Evolutionary conservation across 2,888 invertebrate species (phyloP).

Genomic region (Pterobdella sp.): DNA sequence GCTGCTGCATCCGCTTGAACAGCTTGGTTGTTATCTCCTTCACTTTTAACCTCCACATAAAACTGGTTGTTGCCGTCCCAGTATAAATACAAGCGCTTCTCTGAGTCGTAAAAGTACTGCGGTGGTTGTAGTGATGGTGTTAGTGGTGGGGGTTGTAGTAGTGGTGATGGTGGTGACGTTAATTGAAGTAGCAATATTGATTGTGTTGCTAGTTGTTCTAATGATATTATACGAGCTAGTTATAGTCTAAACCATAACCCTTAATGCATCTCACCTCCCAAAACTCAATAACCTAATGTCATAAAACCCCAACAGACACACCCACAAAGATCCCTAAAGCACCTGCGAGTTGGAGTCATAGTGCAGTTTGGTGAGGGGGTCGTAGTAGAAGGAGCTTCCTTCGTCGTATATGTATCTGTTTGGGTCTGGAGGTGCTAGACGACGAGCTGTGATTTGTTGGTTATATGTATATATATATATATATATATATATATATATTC

Average conservation of each 20-base stretch:
- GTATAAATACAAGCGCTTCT: slow-evolving; percentile 23
- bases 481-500: too few relatives aligned
- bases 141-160: not conserved
- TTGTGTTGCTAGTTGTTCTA: too few relatives aligned
- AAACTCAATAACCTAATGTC: not conserved
- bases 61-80: slow-evolving; percentile 13
- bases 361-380: slow-evolving; percentile 69
- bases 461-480: too few relatives aligned
- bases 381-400: slow-evolving; percentile 37
- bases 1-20: not conserved
- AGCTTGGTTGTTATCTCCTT: too few relatives aligned
- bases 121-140: not conserved
- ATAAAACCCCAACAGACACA: not conserved
- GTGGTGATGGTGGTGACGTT: too few relatives aligned
- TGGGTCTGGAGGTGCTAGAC: slow-evolving; percentile 25
- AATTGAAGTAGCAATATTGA: too few relatives aligned
- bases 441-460: too few relatives aligned
- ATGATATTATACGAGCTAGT: too few relatives aligned
- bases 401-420: slow-evolving; percentile 29
- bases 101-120: slow-evolving; percentile 29
- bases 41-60: slow-evolving; percentile 23
- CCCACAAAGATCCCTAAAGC: not conserved
- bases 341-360: slow-evolving; percentile 81
- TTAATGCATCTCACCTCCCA: not conserved
- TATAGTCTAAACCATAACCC: not conserved